Base-by-base conservation (phyloP, 2,888 invertebrate genomes). In the Ophion ventricosus region DNA sequence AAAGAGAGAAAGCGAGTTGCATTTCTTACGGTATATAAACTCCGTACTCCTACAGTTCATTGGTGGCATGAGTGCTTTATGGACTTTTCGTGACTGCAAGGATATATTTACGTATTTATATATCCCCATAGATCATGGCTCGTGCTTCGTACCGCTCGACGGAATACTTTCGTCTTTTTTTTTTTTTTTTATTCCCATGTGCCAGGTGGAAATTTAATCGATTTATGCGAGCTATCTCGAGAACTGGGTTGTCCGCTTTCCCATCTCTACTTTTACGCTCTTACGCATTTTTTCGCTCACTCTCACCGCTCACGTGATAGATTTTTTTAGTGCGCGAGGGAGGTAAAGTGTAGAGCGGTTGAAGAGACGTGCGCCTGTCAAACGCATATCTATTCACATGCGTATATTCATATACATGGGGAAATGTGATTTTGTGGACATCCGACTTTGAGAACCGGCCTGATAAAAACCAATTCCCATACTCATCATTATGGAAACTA, bases 221-320 rank as follows among this genome's bases (percentile, higher is more conserved):
- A 78, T 63, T 70, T 78, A 70, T 43, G 35, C 25, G 75, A 11
- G 54, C 35, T 54, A 78, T 26, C 54, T 61, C 61, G 49, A 54
- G 78, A 25, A 63, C n/a, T 54, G 23, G 61, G 14, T 61, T 54
- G 35, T 72, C 70, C 49, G 49, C 10, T 43, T n/a, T 35, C 23
- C 10, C 3, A 11, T 14, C 14, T 14, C 35, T 75, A 57, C 20
- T 26, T 5, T 76, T 56, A 29, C 54, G 8, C 61, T 20, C 54
- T n/a, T 29, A 66, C 66, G n/a, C 66, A 66, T 26, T 40, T 66
- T 57, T 75, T 56, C 57, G 14, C 10, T 66, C n/a, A 11, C 40
- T 66, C 54, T 25, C 23, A 67, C 8, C 40, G 17, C 20, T 25
- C 57, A 14, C 40, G 40, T n/a, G 40, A 40, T 40, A 25, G 61